Evolutionary conservation across 2,113 vertebrate genomes (phyloP).

Genomic region (Chloropsis cyanopogon): DNA sequence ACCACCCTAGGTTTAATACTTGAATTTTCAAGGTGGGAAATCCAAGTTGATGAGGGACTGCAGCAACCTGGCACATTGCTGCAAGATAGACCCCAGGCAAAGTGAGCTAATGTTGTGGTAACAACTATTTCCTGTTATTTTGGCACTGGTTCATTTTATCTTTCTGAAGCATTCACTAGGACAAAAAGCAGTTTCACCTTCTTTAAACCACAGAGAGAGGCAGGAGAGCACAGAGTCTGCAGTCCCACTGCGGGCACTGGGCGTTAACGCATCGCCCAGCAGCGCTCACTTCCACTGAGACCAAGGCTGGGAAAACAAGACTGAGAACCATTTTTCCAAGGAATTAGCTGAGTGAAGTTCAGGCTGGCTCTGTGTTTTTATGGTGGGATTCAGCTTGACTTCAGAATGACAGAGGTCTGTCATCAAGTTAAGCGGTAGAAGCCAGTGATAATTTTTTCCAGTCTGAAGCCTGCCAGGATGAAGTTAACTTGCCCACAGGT

Average conservation of each 20-base stretch:
- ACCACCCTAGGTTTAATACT: not conserved
- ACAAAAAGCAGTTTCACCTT: not conserved
- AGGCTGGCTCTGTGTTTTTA: not conserved
- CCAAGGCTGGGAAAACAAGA: not conserved
- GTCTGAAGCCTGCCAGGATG: not conserved
- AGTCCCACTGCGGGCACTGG: accelerated
- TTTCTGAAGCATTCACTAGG: not conserved
- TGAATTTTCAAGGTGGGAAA: not conserved
- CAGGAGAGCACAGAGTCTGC: not conserved
- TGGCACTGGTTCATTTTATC: not conserved
- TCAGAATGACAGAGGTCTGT: not conserved
- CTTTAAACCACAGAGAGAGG: not conserved
- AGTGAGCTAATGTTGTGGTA: not conserved
- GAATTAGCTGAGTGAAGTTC: not conserved
- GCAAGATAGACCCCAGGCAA: not conserved
- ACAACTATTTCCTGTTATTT: not conserved
- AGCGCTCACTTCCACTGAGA: not conserved
- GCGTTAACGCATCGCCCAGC: accelerated
- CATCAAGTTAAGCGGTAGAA: not conserved
- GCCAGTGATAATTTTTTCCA: not conserved
- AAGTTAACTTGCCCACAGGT: not conserved
- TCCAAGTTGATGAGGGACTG: not conserved
- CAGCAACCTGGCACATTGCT: not conserved
- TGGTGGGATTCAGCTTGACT: not conserved
- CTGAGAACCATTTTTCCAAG: not conserved